These are phyloP conservation scores for Lagria hirta DNA, from an alignment of 2,888 invertebrate genomes.

Conservation along the genomic window DNA sequence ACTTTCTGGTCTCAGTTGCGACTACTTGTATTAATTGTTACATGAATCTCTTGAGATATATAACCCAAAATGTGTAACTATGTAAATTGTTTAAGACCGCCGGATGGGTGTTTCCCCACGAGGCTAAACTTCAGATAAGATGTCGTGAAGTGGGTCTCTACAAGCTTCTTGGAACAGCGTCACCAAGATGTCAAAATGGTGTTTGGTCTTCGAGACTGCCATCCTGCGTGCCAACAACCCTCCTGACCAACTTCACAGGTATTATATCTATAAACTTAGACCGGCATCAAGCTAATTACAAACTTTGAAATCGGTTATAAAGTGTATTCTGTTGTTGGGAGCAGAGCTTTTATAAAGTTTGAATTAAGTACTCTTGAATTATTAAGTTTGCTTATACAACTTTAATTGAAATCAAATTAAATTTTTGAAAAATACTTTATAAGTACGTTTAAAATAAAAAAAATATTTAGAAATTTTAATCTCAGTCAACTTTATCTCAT, in stretches of 20 bases:
- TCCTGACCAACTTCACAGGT: constrained; percentile 85
- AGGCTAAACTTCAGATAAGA: constrained; percentile 72
- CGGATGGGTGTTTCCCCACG: constrained; percentile 74
- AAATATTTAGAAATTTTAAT: no score
- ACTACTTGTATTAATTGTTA: constrained; percentile 21
- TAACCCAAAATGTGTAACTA: constrained; percentile 19
- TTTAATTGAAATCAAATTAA: no score
- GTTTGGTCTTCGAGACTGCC: constrained; percentile 78
- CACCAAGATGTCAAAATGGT: constrained; percentile 78
- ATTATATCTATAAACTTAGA: constrained; percentile 24
- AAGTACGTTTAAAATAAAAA: no score
- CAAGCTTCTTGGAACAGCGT: constrained; percentile 78
- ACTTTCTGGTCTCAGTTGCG: no score
- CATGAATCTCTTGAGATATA: constrained; percentile 21
- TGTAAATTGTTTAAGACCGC: constrained; percentile 54
- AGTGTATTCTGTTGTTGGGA: constrained; percentile 19
- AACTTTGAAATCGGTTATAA: constrained; percentile 7
- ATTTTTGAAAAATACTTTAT: no score
- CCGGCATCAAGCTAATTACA: constrained; percentile 9
- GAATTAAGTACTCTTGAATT: constrained; percentile 3
- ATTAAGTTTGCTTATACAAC: constrained; percentile 8
- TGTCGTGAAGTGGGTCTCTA: constrained; percentile 82
- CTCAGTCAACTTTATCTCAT: no score
- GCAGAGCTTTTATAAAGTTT: constrained; percentile 15
- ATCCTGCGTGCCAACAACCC: constrained; percentile 82